These are phyloP conservation scores for Drosophila yakuba DNA, from an alignment of 1,140 invertebrate genomes.

Conservation along the genomic window DNA sequence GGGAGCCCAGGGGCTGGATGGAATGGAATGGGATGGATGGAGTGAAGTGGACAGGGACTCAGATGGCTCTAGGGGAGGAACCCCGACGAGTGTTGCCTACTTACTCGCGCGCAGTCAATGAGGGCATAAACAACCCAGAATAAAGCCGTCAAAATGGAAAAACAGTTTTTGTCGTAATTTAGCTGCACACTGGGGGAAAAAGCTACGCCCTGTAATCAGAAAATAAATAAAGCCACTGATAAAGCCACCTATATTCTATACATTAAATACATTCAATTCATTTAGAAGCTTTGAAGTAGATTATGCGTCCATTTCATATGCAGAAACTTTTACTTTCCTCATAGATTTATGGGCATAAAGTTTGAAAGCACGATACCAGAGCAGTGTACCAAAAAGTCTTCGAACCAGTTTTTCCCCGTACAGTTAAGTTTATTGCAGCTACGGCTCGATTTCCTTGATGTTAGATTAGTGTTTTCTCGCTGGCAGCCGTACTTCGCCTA, in stretches of 20 bases:
- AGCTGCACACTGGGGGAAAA: slow-evolving; percentile 17
- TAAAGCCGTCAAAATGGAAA: slow-evolving; percentile 18
- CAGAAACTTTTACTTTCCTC: neutral
- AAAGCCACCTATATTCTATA: too few species aligned
- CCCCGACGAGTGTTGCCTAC: slow-evolving; percentile 47
- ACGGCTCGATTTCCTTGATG: slow-evolving; percentile 22
- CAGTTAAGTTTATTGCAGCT: slow-evolving; percentile 10
- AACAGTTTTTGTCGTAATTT: slow-evolving; percentile 5
- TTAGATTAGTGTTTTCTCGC: slow-evolving; percentile 28
- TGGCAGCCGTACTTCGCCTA: neutral
- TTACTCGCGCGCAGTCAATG: slow-evolving; percentile 34
- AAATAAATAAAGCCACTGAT: neutral
- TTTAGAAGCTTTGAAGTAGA: too few species aligned
- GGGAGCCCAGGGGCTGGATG: neutral
- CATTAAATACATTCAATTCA: too few species aligned
- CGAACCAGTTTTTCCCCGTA: neutral
- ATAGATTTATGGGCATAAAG: neutral
- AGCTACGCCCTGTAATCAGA: neutral
- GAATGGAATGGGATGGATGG: neutral
- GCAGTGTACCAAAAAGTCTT: neutral
- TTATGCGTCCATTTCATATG: too few species aligned
- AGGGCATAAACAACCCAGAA: slow-evolving; percentile 31
- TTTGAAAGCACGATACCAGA: neutral
- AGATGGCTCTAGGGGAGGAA: neutral
- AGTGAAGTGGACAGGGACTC: neutral